phyloP scores from a whole-genome alignment of 2,113 vertebrate genomes.

The Rhinogobius similis region DNA sequence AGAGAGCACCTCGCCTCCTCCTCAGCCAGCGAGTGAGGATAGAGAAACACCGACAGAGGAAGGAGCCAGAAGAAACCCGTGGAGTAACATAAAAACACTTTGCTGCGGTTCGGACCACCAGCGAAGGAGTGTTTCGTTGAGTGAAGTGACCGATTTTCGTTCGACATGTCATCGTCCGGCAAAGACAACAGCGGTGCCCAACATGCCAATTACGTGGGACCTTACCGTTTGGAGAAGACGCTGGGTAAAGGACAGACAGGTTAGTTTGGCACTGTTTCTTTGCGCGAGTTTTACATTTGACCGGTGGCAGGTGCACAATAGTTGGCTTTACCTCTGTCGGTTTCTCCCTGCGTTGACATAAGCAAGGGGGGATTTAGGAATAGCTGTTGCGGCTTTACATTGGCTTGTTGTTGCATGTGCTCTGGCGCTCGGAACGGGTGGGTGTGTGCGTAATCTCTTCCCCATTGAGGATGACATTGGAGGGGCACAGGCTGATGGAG shows the following conservation, averaged over 20 bases:
- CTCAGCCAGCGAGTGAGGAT: slow-evolving; percentile 49
- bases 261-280: slow-evolving; percentile 77
- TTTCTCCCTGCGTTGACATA: slow-evolving; percentile 35
- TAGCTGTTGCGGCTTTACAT: slow-evolving; percentile 37
- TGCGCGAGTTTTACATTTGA: slow-evolving; percentile 48
- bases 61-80: slow-evolving; percentile 41
- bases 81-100: slow-evolving; percentile 65
- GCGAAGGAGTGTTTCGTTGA: slow-evolving; percentile 69
- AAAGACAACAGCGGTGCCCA: slow-evolving; percentile 96
- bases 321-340: slow-evolving; percentile 38
- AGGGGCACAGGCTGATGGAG: slow-evolving; percentile 19
- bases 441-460: slow-evolving; percentile 23
- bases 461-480: slow-evolving; percentile 27
- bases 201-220: slow-evolving; percentile 99
- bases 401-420: slow-evolving; percentile 43
- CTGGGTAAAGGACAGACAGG: slow-evolving; percentile 99
- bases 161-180: slow-evolving; percentile 93
- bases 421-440: slow-evolving; percentile 48
- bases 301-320: slow-evolving; percentile 54
- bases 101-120: slow-evolving; percentile 56
- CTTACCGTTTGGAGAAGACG: slow-evolving; percentile 99
- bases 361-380: slow-evolving; percentile 28
- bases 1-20: slow-evolving; percentile 59
- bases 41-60: slow-evolving; percentile 21
- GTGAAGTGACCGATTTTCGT: slow-evolving; percentile 60